Evolutionary conservation across 2,797 vertebrate genomes (phyloP).

Genomic region (Balearica regulorum): DNA sequence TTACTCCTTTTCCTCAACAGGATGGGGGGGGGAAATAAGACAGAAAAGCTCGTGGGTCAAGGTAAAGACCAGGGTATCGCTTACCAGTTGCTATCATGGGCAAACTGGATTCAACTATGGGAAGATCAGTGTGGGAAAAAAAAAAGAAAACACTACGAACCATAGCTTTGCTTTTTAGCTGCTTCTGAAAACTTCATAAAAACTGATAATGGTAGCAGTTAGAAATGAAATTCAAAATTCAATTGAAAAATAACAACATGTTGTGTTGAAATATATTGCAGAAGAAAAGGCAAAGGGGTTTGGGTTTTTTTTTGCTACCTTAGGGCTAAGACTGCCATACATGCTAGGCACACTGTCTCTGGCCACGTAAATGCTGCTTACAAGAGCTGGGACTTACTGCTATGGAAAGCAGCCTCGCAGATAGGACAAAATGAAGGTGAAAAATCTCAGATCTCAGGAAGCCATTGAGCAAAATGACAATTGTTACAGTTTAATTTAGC

Average conservation of each 20-base stretch:
- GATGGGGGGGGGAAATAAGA: fast-evolving
- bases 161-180: neutral
- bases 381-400: neutral
- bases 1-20: neutral
- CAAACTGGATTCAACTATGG: neutral
- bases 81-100: neutral
- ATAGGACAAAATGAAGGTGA: neutral
- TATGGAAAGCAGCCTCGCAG: neutral
- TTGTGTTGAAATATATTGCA: neutral
- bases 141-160: neutral
- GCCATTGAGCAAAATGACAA: neutral
- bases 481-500: neutral
- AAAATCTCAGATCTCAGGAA: neutral
- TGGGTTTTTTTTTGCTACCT: neutral
- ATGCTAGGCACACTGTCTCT: fast-evolving
- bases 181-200: neutral
- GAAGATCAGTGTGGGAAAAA: neutral
- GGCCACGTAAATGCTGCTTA: neutral
- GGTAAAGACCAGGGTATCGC: neutral
- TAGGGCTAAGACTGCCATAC: neutral
- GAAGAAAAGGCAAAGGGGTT: neutral
- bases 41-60: neutral
- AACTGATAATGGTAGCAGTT: neutral
- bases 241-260: neutral
- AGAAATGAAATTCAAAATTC: neutral